A percentile compares a stretch with the other conserved stretches of the same genome.
Conservation (phyloP, 2,888 invertebrate species). For the Seira musarum region DNA sequence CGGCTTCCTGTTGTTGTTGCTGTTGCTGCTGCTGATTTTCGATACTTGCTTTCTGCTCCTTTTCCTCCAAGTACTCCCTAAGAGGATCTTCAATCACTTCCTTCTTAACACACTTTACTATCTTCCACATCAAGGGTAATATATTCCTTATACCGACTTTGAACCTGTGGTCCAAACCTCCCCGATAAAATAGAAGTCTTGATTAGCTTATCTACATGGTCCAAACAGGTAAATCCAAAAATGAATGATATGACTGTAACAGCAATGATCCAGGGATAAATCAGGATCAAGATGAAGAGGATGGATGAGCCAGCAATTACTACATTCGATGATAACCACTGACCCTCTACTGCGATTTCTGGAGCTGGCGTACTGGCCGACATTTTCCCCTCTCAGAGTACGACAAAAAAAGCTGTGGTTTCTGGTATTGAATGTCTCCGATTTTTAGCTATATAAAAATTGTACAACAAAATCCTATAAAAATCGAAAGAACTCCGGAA, state of each 20-base stretch:
- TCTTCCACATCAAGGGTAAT: not conserved
- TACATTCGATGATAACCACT: constrained; percentile 29
- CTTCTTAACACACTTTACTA: constrained; percentile 29
- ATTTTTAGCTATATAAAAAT: too few species aligned
- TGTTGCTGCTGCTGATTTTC: not conserved
- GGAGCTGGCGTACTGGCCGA: too few species aligned
- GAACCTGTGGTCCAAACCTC: constrained; percentile 23
- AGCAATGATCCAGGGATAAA: constrained; percentile 66
- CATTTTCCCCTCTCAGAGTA: too few species aligned
- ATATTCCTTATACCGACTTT: constrained; percentile 26
- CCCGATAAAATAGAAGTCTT: constrained; percentile 32
- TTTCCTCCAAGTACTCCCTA: constrained; percentile 36
- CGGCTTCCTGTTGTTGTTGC: constrained; percentile 3
- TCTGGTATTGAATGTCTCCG: too few species aligned
- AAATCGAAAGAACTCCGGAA: too few species aligned
- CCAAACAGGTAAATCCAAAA: constrained; percentile 57
- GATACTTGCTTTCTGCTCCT: too few species aligned
- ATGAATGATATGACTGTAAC: constrained; percentile 51
- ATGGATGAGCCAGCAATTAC: constrained; percentile 37
- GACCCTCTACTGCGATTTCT: too few species aligned
- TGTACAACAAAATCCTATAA: too few species aligned
- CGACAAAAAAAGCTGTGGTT: too few species aligned
- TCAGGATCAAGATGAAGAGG: constrained; percentile 50
- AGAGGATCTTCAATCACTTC: constrained; percentile 40
- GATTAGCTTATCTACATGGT: constrained; percentile 50